A percentile compares a stretch with the other conserved stretches of the same genome.
phyloP scores from a whole-genome alignment of 1,140 invertebrate genomes.

The Antheraea mylitta region DNA sequence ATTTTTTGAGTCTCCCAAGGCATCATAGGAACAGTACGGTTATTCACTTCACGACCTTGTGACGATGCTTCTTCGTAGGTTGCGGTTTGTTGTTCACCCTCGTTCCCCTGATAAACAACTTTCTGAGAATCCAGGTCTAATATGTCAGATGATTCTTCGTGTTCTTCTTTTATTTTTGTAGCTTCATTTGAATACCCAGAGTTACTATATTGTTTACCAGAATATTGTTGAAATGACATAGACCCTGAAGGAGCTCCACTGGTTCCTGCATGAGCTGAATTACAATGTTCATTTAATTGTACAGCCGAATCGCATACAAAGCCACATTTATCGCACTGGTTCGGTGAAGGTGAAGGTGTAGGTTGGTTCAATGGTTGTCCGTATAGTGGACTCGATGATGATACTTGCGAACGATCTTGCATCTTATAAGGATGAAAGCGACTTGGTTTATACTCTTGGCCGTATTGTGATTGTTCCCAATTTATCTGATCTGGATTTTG shows the following conservation, averaged over 20 bases:
- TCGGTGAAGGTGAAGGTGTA: constrained; percentile 81
- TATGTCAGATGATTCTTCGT: constrained; percentile 88
- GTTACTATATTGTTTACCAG: constrained; percentile 65
- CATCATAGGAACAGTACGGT: constrained; percentile 82
- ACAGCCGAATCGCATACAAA: constrained; percentile 85
- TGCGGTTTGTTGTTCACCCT: constrained; percentile 60
- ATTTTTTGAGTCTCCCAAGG: constrained; percentile 78
- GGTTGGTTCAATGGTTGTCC: constrained; percentile 79
- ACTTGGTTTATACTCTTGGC: constrained; percentile 76
- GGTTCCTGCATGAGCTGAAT: constrained; percentile 81
- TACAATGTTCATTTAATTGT: constrained; percentile 85
- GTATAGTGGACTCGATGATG: constrained; percentile 82
- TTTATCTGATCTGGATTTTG: constrained; percentile 72
- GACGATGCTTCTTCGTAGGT: constrained; percentile 78
- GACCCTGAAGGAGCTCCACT: constrained; percentile 57
- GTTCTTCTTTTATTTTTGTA: constrained; percentile 80
- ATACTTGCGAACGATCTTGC: constrained; percentile 79
- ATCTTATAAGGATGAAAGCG: constrained; percentile 78
- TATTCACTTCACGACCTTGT: constrained; percentile 74
- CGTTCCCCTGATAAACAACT: constrained; percentile 84
- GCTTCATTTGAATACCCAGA: constrained; percentile 57
- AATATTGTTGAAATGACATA: constrained; percentile 75
- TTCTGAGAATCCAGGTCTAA: constrained; percentile 94
- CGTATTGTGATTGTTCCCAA: constrained; percentile 76
- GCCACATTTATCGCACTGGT: constrained; percentile 90